Conservation (phyloP, 2,113 vertebrate species). For the Egretta garzetta region DNA sequence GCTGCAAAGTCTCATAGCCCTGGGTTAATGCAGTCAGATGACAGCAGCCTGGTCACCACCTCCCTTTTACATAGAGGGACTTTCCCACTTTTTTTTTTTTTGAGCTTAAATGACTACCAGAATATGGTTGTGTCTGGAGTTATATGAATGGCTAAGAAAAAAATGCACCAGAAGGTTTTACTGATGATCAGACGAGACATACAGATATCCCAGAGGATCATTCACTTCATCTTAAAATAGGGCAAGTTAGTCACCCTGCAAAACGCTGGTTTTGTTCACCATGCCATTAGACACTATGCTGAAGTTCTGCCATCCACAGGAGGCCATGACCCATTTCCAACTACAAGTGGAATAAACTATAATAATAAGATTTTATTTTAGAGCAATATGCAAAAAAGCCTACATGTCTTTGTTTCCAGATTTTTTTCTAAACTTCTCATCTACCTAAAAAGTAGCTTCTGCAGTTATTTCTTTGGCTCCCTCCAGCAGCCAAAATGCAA, state of each 20-base stretch:
- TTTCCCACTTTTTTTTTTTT: not conserved
- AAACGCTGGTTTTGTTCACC: not conserved
- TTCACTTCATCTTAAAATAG: not conserved
- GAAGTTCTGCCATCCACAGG: not conserved
- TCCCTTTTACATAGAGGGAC: not conserved
- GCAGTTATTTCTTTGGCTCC: not conserved
- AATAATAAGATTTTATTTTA: not conserved
- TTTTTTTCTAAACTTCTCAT: not conserved
- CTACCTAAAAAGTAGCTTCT: not conserved
- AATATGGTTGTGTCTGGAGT: not conserved
- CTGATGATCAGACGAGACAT: not conserved
- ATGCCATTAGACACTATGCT: not conserved
- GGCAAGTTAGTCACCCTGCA: not conserved
- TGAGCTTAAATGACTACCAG: not conserved
- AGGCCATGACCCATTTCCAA: not conserved
- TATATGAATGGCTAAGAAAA: not conserved
- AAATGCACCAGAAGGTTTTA: not conserved
- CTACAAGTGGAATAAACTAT: not conserved
- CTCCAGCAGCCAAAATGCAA: not conserved
- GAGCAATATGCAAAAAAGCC: not conserved
- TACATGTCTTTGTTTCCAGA: not conserved
- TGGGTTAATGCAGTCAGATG: not conserved
- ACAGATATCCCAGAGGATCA: not conserved
- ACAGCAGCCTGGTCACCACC: not conserved
- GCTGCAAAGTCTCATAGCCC: not conserved